Evolutionary conservation across 1,140 invertebrate species (phyloP).

Genomic region (Sycobia sp.): DNA sequence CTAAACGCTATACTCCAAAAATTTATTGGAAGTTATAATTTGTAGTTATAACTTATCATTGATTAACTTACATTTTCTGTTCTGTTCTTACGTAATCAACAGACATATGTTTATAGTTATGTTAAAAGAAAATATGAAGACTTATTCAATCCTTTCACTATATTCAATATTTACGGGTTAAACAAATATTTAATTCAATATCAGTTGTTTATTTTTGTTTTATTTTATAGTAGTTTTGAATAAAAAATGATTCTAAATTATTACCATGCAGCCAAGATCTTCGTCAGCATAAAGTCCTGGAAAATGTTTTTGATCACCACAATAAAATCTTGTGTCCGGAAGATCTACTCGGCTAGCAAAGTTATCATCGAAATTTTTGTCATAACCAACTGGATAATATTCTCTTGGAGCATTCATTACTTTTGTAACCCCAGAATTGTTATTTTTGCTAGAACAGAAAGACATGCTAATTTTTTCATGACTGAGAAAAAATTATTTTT

Average conservation of each 20-base stretch:
- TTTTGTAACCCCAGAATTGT: conserved; percentile 63
- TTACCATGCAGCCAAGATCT: conserved; percentile 90
- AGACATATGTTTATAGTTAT: too few relatives aligned
- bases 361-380: conserved; percentile 86
- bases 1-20: too few relatives aligned
- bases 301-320: conserved; percentile 87
- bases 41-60: too few relatives aligned
- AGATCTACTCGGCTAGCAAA: conserved; percentile 82
- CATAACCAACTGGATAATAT: conserved; percentile 84
- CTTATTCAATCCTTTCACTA: too few relatives aligned
- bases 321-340: conserved; percentile 85
- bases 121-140: too few relatives aligned
- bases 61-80: too few relatives aligned
- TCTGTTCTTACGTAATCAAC: too few relatives aligned
- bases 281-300: conserved; percentile 88
- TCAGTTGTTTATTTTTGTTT: too few relatives aligned
- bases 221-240: too few relatives aligned
- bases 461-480: neutral
- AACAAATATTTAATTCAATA: too few relatives aligned
- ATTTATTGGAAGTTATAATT: too few relatives aligned
- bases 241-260: neutral
- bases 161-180: too few relatives aligned
- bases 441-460: conserved; percentile 41
- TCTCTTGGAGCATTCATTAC: conserved; percentile 88
- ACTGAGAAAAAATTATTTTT: neutral